phyloP scores from a whole-genome alignment of 2,113 vertebrate genomes.

The Ptyas mucosa region DNA sequence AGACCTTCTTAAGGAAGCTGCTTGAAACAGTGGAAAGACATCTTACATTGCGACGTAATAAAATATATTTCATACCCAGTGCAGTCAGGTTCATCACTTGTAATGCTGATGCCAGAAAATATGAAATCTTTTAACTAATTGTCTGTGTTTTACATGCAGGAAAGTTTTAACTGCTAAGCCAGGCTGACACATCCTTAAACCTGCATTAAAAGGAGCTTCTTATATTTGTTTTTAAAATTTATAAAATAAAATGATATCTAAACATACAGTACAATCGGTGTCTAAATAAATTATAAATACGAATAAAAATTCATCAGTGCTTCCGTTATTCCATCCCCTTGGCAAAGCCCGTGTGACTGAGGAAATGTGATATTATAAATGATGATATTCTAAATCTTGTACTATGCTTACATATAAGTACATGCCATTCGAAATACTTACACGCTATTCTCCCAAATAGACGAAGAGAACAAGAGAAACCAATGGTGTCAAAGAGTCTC shows the following conservation, averaged over 20 bases:
- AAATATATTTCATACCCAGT: slow-evolving; percentile 5
- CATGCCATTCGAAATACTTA: neutral
- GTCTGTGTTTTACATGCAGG: neutral
- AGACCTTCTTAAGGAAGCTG: neutral
- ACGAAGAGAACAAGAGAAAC: slow-evolving; percentile 57
- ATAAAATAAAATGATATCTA: neutral
- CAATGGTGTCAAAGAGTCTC: slow-evolving; percentile 64
- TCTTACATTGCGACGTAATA: neutral
- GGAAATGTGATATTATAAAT: slow-evolving; percentile 5
- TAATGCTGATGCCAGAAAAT: neutral
- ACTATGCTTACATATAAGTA: neutral
- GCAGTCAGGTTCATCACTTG: neutral
- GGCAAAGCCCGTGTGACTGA: slow-evolving; percentile 45
- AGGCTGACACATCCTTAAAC: neutral
- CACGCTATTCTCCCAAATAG: slow-evolving; percentile 40
- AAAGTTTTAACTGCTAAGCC: neutral
- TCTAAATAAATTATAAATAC: slow-evolving; percentile 34
- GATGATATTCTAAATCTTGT: neutral
- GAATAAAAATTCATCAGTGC: neutral
- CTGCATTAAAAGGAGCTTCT: neutral
- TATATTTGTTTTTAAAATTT: neutral
- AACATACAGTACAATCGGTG: neutral
- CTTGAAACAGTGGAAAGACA: neutral
- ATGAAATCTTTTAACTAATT: neutral
- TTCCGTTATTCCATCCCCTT: slow-evolving; percentile 46